Base-by-base conservation (phyloP, 1,140 invertebrate genomes). In the Calliphora vicina region DNA sequence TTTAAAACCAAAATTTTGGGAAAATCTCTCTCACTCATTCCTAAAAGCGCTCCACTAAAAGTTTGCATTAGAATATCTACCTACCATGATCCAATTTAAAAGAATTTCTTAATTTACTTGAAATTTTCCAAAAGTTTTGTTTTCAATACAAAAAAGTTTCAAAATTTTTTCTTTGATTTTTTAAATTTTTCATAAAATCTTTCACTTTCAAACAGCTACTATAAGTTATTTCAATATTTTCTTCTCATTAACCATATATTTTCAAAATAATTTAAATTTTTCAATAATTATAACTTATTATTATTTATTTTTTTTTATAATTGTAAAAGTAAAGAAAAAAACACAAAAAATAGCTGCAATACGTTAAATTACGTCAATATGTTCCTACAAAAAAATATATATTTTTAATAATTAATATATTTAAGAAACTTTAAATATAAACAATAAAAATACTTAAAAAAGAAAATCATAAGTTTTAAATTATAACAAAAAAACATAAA, bases 281-380 rank as follows among this genome's bases (percentile, higher is more conserved):
- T 67, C 10, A 23, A 23, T 23, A 12, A 67, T 67, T 67, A 10
- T 25, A 23, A 23, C 25, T 67, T 67, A 23, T 67, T 67, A 23
- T 57, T 3, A 67, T 23, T 67, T 61, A 61, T 61, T 72, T 26
- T 72, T 72, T 72, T 72, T 72, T 72, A 17, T 13, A 17, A 17
- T 57, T 57, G 5, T n/a, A 57, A 17, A 17, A 17, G 13, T 17
- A 57, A 57, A 76, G 29, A 76, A 73, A 15, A 26, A 73, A 73
- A 72, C 20, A 25, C 20, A 26, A 78, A 78, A 78, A 89, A 89
- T 88, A 90, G 89, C 88, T 90, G 89, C 89, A 90, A 90, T 90
- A 90, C 88, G 89, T 90, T 89, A 78, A 85, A 89, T 90, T 89
- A 89, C 88, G 88, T 89, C 88, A 89, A 89, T 90, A 90, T 90